These are phyloP conservation scores for Poecilia picta DNA, from an alignment of 2,797 vertebrate genomes.

Conservation along the genomic window DNA sequence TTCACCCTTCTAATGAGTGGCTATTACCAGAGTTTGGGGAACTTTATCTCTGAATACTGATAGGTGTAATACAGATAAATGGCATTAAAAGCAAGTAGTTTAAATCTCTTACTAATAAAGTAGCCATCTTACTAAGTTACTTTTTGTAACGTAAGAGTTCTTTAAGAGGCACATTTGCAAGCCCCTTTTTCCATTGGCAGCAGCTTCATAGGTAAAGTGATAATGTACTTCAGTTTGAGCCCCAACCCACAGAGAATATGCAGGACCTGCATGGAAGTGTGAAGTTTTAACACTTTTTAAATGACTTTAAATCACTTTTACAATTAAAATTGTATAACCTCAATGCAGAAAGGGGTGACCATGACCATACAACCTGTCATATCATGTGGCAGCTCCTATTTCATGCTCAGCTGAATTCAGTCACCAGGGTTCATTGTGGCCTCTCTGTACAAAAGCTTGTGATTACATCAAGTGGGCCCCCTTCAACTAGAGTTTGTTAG, in stretches of 20 bases:
- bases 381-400: not conserved
- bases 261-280: not conserved
- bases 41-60: not conserved
- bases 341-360: not conserved
- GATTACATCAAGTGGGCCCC: not conserved
- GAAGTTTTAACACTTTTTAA: not conserved
- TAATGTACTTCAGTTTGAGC: not conserved
- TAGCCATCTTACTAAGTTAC: not conserved
- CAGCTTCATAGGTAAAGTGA: not conserved
- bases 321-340: not conserved
- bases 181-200: not conserved
- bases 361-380: not conserved
- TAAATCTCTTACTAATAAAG: not conserved
- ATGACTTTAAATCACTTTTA: not conserved
- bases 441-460: conserved; percentile 3
- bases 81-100: not conserved
- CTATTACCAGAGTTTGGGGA: not conserved
- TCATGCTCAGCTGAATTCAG: conserved; percentile 4
- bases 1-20: not conserved
- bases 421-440: not conserved
- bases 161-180: not conserved
- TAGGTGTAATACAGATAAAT: not conserved
- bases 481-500: not conserved
- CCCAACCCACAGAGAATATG: not conserved
- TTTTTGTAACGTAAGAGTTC: not conserved